A percentile compares a stretch with the other conserved stretches of the same genome.
Conservation (phyloP, 2,113 vertebrate genomes). For the Melanerpes aurifrons region DNA sequence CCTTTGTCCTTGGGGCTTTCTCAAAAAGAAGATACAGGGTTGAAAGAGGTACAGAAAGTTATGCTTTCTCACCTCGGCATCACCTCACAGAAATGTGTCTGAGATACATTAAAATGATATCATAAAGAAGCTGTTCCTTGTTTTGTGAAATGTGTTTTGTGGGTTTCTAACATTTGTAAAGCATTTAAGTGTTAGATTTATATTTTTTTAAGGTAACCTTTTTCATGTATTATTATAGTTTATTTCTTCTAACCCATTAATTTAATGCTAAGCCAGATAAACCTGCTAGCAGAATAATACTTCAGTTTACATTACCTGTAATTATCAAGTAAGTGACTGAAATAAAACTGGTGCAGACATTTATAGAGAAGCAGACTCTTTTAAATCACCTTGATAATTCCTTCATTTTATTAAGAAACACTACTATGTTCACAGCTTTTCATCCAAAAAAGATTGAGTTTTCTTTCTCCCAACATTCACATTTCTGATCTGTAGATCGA, state of each 20-base stretch:
- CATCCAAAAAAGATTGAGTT: background rate
- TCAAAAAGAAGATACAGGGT: background rate
- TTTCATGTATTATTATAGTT: background rate
- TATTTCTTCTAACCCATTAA: background rate
- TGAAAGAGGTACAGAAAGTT: background rate
- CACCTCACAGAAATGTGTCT: background rate
- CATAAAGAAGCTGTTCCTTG: background rate
- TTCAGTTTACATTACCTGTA: background rate
- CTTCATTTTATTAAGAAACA: background rate
- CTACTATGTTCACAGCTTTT: fast-evolving
- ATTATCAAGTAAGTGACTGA: background rate
- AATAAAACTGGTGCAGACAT: background rate
- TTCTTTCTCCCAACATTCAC: background rate
- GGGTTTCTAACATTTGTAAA: background rate
- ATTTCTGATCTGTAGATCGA: slow-evolving; percentile 80
- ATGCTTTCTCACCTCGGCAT: background rate
- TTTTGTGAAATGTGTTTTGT: background rate
- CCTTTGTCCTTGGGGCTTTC: background rate
- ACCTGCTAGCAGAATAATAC: background rate
- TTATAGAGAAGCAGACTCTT: background rate
- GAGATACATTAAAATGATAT: background rate
- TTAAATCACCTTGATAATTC: background rate
- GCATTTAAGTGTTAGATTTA: background rate
- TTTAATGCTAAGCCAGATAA: background rate
- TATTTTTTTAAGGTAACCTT: background rate